Evolutionary conservation across 1,140 invertebrate species (phyloP).

Genomic region (Diorhabda elongata): DNA sequence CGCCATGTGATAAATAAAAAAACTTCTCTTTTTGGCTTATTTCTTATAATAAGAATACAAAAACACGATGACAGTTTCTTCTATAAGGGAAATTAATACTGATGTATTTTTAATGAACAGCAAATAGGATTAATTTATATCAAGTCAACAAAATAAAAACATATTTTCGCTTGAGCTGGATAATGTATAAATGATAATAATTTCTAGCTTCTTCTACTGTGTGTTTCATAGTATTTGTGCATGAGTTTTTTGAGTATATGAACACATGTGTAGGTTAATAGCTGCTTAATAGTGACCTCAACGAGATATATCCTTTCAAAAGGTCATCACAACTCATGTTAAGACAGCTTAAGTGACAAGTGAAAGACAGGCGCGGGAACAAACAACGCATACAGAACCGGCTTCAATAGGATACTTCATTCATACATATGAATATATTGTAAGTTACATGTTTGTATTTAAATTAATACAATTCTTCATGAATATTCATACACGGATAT

Average conservation of each 20-base stretch:
- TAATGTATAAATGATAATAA: too few relatives aligned
- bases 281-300: constrained; percentile 26
- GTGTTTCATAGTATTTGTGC: too few relatives aligned
- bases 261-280: constrained; percentile 5
- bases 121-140: too few relatives aligned
- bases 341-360: constrained; percentile 30
- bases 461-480: too few relatives aligned
- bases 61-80: background rate
- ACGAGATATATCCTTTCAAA: constrained; percentile 27
- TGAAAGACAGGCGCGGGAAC: constrained; percentile 35
- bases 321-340: constrained; percentile 36
- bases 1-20: constrained; percentile 2
- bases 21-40: background rate
- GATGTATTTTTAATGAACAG: background rate
- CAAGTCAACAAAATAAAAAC: too few relatives aligned
- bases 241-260: too few relatives aligned
- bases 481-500: too few relatives aligned
- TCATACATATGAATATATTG: too few relatives aligned
- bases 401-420: background rate
- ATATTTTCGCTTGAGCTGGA: too few relatives aligned
- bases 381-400: constrained; percentile 26
- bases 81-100: background rate
- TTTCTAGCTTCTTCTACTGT: too few relatives aligned
- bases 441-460: too few relatives aligned
- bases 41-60: background rate